Evolutionary conservation across 2,888 invertebrate species (phyloP).

Genomic region (Synanthedon tipuliformis): DNA sequence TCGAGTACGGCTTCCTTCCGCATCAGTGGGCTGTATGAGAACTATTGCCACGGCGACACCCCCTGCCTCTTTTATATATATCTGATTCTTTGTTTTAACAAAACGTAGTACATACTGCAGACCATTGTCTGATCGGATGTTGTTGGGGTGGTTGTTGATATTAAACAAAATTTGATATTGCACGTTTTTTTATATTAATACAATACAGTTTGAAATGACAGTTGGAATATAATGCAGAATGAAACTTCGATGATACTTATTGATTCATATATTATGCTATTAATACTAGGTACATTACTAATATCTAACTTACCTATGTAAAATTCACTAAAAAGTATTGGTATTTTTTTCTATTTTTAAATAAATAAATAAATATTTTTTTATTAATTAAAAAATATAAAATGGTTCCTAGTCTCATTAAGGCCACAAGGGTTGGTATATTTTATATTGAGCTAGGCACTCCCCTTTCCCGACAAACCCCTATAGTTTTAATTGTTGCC

Average conservation of each 20-base stretch:
- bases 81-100: slow-evolving; percentile 65
- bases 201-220: no score
- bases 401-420: background rate
- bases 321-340: no score
- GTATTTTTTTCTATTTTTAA: no score
- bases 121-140: slow-evolving; percentile 42
- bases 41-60: slow-evolving; percentile 57
- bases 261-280: no score
- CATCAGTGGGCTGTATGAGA: slow-evolving; percentile 61
- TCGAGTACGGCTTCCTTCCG: slow-evolving; percentile 67
- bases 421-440: background rate
- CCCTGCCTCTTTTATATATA: slow-evolving; percentile 60
- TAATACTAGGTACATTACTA: no score
- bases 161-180: background rate
- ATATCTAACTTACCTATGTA: no score
- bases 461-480: slow-evolving; percentile 43
- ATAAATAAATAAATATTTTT: no score
- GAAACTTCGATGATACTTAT: no score
- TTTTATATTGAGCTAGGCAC: slow-evolving; percentile 41
- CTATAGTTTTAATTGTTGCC: slow-evolving; percentile 63
- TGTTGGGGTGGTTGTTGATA: background rate
- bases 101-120: slow-evolving; percentile 45
- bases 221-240: no score
- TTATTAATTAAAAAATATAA: no score
- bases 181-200: no score